Percentiles rank a stretch among this genome's conserved stretches.
Conservation (phyloP, 2,797 vertebrate species). For the Poliocrania exsul region DNA sequence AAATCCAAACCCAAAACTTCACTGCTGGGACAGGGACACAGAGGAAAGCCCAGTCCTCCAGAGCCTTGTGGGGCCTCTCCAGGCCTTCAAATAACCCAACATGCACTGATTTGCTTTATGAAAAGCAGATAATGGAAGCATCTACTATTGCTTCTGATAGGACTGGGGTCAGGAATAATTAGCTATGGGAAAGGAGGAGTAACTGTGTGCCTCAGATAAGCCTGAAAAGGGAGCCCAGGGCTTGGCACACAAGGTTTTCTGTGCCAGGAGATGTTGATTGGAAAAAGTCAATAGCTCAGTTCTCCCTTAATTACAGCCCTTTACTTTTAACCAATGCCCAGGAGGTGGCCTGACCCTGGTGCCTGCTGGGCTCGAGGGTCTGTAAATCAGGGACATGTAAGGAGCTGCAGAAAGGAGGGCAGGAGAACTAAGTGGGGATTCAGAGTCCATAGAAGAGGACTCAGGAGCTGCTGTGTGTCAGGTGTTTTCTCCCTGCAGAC, state of each 20-base stretch:
- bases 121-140: too few relatives aligned
- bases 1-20: not conserved
- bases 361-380: not conserved
- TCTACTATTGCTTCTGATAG: not conserved
- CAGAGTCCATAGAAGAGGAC: not conserved
- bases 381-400: fast-evolving
- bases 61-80: not conserved
- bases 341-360: not conserved
- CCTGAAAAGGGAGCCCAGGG: not conserved
- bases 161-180: too few relatives aligned
- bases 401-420: not conserved
- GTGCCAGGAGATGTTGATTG: not conserved
- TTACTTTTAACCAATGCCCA: fast-evolving
- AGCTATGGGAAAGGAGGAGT: not conserved
- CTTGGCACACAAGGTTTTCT: not conserved
- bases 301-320: not conserved
- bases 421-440: not conserved
- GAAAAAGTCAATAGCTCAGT: not conserved
- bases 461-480: not conserved
- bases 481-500: not conserved
- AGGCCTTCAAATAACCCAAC: not conserved
- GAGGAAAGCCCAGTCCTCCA: not conserved
- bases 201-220: not conserved
- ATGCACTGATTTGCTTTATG: not conserved
- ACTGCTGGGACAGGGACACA: not conserved